Base-by-base conservation (phyloP, 2,113 vertebrate genomes). In the Arvicanthis niloticus region DNA sequence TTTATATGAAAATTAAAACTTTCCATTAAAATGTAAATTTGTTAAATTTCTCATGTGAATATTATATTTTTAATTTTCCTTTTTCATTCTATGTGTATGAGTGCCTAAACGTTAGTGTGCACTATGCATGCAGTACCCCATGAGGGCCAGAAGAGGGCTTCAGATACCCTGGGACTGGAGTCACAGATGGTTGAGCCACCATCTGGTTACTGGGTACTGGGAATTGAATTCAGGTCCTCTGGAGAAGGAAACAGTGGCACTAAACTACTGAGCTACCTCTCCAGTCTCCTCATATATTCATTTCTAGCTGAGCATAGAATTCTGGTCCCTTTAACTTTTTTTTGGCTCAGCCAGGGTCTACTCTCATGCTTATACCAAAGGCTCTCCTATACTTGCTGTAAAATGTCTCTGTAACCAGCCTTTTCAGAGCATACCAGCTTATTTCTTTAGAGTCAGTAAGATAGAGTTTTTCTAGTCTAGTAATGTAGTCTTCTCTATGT, bases 1-100 rank as follows among this genome's bases (percentile, higher is more conserved):
- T 90, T 65, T 89, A 16, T 78, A 40, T 77, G 77, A 96, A 87
- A 45, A 80, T 53, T 62, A 80, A 92, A 88, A 88, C 10, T 96
- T 95, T 92, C 17, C 29, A 72, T 88, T n/a, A 68, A 89, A 89
- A 58, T 29, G 88, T 92, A 7, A 87, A 16, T 70, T 91, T 48
- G 58, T 76, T 81, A 65, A 85, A 70, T 96, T 75, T 93, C 15
- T 51, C 37, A 34, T 93, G 62, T 78, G 16, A 89, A 73, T 80
- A 62, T 65, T 40, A 60, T 31, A 85, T 67, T 45, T 65, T 45
- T 67, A 86, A 40, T 48, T 81, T 12, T 81, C 65, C 15, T 40
- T 29, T 60, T 62, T 84, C 60, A 62, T 16, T 85, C 58, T 53
- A 34, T 85, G 26, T 65, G 24, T 65, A 45, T 19, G n/a, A 56